Conservation (phyloP, 2,888 invertebrate genomes). For the Ichneumoninae sp. region DNA sequence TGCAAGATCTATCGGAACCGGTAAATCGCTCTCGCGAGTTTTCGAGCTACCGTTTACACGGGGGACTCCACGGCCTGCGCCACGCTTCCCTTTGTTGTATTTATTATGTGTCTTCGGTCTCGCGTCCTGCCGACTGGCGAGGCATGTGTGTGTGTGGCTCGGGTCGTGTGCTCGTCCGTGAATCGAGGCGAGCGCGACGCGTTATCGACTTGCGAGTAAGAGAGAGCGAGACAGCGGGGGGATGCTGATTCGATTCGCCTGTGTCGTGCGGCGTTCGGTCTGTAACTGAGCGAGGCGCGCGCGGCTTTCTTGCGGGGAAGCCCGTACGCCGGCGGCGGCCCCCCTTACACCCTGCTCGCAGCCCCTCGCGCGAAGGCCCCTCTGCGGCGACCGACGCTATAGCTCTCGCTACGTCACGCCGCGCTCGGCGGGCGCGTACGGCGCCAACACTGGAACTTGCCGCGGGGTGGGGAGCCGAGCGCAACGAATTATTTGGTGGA, state of each 20-base stretch:
- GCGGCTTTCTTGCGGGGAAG: constrained; percentile 73
- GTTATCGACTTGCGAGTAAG: constrained; percentile 50
- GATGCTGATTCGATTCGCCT: constrained; percentile 64
- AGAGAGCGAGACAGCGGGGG: constrained; percentile 46
- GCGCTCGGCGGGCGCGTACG: constrained; percentile 15
- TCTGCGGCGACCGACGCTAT: constrained; percentile 22
- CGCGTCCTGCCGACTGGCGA: background rate
- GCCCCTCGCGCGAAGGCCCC: constrained; percentile 26
- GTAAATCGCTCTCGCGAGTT: background rate
- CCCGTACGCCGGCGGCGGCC: constrained; percentile 68
- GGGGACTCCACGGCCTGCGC: background rate
- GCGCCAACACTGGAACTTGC: constrained; percentile 1
- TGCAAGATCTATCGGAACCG: background rate
- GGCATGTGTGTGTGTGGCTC: background rate
- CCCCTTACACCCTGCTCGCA: constrained; percentile 44
- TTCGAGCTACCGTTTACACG: background rate
- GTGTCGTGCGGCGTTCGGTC: constrained; percentile 73
- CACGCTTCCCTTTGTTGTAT: constrained; percentile 10
- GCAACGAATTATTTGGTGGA: background rate
- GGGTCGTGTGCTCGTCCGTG: background rate
- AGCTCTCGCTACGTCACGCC: constrained; percentile 3
- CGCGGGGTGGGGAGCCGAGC: background rate
- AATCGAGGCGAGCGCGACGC: constrained; percentile 27
- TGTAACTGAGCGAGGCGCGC: constrained; percentile 77
- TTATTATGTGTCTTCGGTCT: background rate